phyloP scores from a whole-genome alignment of 2,113 vertebrate genomes.

The Cariama cristata region DNA sequence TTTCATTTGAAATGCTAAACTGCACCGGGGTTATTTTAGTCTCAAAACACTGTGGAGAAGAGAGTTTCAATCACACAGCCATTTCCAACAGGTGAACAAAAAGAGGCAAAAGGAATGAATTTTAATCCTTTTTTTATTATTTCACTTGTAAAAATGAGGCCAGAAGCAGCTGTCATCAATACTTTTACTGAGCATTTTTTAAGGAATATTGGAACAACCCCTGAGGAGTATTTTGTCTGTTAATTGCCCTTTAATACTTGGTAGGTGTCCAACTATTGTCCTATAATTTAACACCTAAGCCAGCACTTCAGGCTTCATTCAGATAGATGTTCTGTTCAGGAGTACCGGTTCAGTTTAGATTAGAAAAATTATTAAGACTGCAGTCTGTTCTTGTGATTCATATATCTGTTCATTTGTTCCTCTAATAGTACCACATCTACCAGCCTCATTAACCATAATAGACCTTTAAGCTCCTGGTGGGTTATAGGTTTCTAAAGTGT shows the following conservation, averaged over 20 bases:
- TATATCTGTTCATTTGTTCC: slow-evolving; percentile 27
- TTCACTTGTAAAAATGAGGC: background rate
- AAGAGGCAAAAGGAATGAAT: background rate
- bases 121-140: background rate
- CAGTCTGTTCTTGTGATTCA: slow-evolving; percentile 51
- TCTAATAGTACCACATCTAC: slow-evolving; percentile 8
- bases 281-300: background rate
- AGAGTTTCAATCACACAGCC: background rate
- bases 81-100: background rate
- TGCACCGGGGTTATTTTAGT: background rate
- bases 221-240: background rate
- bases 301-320: slow-evolving; percentile 8
- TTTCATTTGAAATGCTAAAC: background rate
- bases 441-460: slow-evolving; percentile 69
- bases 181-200: background rate
- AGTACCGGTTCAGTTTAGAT: background rate
- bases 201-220: background rate
- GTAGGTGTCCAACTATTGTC: background rate
- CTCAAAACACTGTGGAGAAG: background rate
- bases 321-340: background rate
- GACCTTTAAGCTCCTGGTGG: slow-evolving; percentile 64
- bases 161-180: background rate
- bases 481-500: slow-evolving; percentile 64
- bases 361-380: slow-evolving; percentile 50
- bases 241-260: background rate